Percentiles rank a stretch among this genome's conserved stretches.
These are phyloP conservation scores for Nephrocerus scutellatus DNA, from an alignment of 2,888 invertebrate genomes.

Conservation along the genomic window DNA sequence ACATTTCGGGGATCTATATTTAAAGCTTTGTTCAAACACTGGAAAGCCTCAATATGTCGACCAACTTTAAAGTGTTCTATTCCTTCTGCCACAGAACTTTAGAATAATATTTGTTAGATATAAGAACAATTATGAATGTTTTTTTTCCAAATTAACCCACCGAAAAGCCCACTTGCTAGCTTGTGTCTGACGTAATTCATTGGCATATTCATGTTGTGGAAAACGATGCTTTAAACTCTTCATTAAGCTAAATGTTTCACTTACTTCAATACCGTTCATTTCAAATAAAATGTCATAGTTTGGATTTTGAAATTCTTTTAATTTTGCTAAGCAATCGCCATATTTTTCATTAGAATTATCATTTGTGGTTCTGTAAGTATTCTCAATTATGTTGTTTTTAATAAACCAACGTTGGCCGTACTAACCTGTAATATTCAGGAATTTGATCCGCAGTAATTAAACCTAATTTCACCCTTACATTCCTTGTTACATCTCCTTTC, in stretches of 20 bases:
- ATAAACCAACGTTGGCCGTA: constrained; percentile 26
- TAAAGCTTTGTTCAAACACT: constrained; percentile 86
- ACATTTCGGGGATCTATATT: constrained; percentile 88
- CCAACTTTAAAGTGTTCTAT: constrained; percentile 92
- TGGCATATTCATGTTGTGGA: constrained; percentile 72
- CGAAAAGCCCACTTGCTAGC: constrained; percentile 91
- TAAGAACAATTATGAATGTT: not conserved
- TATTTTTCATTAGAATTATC: constrained; percentile 72
- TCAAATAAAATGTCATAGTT: constrained; percentile 77
- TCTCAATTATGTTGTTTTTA: not conserved
- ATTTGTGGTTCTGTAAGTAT: constrained; percentile 62
- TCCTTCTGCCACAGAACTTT: constrained; percentile 80
- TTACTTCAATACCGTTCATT: constrained; percentile 52
- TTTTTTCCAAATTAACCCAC: constrained; percentile 26
- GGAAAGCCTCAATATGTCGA: constrained; percentile 88
- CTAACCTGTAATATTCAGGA: constrained; percentile 78
- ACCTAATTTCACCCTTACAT: constrained; percentile 70
- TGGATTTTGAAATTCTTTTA: constrained; percentile 82
- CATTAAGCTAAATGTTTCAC: constrained; percentile 40
- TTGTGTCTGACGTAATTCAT: constrained; percentile 79
- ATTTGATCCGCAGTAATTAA: constrained; percentile 76
- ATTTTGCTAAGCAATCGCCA: constrained; percentile 74
- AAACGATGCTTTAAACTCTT: constrained; percentile 59
- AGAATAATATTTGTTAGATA: not conserved
- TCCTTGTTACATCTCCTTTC: constrained; percentile 67